Base-by-base conservation (phyloP, 2,888 invertebrate species). In the Ptilodon capucinus region DNA sequence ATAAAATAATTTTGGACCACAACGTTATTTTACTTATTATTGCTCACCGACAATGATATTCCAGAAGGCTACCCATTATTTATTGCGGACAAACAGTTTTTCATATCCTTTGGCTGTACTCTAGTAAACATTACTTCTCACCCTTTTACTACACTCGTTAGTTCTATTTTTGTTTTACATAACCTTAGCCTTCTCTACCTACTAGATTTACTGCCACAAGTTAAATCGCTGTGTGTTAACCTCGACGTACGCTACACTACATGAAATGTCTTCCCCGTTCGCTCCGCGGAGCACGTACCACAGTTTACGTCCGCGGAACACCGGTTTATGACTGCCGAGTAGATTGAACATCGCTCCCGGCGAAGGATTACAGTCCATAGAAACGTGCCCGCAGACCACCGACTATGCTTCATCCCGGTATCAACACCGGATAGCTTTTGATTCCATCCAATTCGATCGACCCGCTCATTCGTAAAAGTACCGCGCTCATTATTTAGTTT, bases 301-400 rank as follows among this genome's bases (percentile, higher is more conserved):
- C 69, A 79, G 76, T 78, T 81, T 79, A 79, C 74, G 75, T 73
- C 70, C 59, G 60, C 64, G 60, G 75, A 70, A 74, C 75, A 76
- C 70, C 71, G 76, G 76, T 80, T 81, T 81, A 80, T 76, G 78
- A 74, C 71, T 72, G 64, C 56, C 60, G 74, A 76, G 76, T 76
- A 79, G 80, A 81, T 81, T 79, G 79, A 80, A 78, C 78, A 71
- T 64, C 68, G 73, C 72, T 71, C 64, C 60, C 58, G 63, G 65
- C 71, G 66, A 72, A 75, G 77, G 76, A 78, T 79, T 80, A 79
- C 71, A 63, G 60, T 51, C 69, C 63, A 51, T 53, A 51, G 57
- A 57, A 63, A 79, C 80, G 77, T 79, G 80, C 71, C 62, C 55
- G 44, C 53, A 49, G 49, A 56, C 64, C 60, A 62, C 66, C 62